These are phyloP conservation scores for Zaprionus gabonicus DNA, from an alignment of 1,140 invertebrate species.

Conservation along the genomic window DNA sequence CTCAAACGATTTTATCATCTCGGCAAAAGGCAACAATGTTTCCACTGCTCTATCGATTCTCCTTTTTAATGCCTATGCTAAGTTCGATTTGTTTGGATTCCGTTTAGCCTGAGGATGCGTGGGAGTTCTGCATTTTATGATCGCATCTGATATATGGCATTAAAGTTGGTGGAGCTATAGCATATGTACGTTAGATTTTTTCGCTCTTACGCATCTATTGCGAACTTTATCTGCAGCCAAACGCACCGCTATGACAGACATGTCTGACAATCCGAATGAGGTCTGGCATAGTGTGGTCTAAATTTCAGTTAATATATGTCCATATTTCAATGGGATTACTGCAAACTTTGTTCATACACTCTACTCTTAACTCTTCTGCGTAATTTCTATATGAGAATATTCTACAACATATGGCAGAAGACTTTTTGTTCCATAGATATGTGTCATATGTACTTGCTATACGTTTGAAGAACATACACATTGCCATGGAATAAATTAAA, in stretches of 20 bases:
- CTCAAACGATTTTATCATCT: slow-evolving; percentile 79
- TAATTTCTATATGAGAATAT: neutral
- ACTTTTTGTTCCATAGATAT: neutral
- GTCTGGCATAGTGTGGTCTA: neutral
- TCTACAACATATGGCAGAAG: neutral
- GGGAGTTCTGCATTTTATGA: slow-evolving; percentile 43
- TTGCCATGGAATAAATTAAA: too few species aligned
- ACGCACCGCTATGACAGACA: neutral
- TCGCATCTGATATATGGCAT: slow-evolving; percentile 26
- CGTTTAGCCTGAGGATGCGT: slow-evolving; percentile 23
- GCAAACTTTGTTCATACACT: neutral
- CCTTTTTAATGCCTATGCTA: slow-evolving; percentile 41
- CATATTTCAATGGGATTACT: neutral
- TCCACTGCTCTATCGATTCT: slow-evolving; percentile 19
- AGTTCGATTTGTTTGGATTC: slow-evolving; percentile 58
- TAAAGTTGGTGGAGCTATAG: slow-evolving; percentile 49
- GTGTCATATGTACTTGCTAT: too few species aligned
- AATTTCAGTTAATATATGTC: neutral
- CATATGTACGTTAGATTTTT: slow-evolving; percentile 27
- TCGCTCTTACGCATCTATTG: neutral
- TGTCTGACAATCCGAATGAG: neutral
- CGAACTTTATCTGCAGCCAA: slow-evolving; percentile 27
- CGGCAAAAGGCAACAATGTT: slow-evolving; percentile 73
- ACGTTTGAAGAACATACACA: too few species aligned
- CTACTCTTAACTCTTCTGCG: neutral